Evolutionary conservation across 2,888 invertebrate genomes (phyloP), one percentile per base, ranked within the genome.

Genomic region (Oxycera nigricornis): DNA sequence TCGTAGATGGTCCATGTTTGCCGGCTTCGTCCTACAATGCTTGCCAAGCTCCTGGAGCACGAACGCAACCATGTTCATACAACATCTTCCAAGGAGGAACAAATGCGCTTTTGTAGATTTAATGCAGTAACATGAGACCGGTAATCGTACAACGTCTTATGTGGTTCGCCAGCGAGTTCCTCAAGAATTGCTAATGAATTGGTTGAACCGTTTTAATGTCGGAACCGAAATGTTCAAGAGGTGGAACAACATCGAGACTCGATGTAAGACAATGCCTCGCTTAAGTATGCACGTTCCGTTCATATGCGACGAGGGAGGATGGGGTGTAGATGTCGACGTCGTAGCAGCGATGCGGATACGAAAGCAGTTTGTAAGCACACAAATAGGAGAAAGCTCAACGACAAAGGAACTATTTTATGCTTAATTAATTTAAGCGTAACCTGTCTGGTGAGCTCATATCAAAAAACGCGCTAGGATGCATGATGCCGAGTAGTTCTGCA

Each of bases 151-250:
- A 76, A 62, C 76, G 74, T 76, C 76, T 76, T 76, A 74, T 61
- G 70, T 72, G 72, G 74, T 76, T 76, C 74, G 65, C 52, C 24
- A 65, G 17, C 65, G 24, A 70, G 57, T 76, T 72, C 67, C 76
- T 76, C 73, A 76, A 72, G 74, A 76, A 76, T 76, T 52, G 31
- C 74, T 76, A 76, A 76, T 76, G 76, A 74, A 76, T 76, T 67
- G 72, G 62, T 73, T 74, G 74, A 74, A 74, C 57, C 72, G 59
- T 41, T 59, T 72, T 72, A 70, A 30, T 20, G 20, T 41, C 55
- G 17, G 65, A 17, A 24, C 28, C 14, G 65, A 65, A 39, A 41
- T n/a, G 65, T 41, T 65, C 11, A 24, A 14, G 30, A 65, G 11
- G 41, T 41, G 28, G 65, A 39, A 39, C 39, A 65, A 41, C 41